Base-by-base conservation (phyloP, 1,140 invertebrate genomes). In the Philaenus spumarius region DNA sequence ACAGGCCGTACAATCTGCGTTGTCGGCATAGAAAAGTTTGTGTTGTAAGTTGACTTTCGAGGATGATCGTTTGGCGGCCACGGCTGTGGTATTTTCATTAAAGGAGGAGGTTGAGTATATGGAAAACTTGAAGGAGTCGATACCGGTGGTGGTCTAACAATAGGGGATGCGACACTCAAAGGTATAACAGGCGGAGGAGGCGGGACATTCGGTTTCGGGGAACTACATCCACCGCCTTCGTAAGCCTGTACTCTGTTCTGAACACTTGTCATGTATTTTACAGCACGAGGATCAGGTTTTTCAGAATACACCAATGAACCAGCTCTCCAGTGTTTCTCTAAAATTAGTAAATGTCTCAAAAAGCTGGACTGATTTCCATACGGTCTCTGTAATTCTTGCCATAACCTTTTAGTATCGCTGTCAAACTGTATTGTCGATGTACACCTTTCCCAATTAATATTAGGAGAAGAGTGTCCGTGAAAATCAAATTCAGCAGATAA, bases 331-430 rank as follows among this genome's bases (percentile, higher is more conserved):
- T 90, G 90, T 67, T 90, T 90, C 58, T 92, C 89, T 55, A 90
- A 67, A 1, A 92, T 75, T 42, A 90, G 83, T 5, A 92, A 70
- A 72, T 92, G 89, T 5, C 88, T 75, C 1, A 92, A 70, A 64
- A 92, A 92, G 55, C 86, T 89, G 43, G 86, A 89, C 66, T 88
- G 85, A 67, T 89, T 92, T 2, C 88, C 89, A 63, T 92, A 90
- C 0, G 89, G 89, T 69, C 86, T 82, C 66, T 90, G 87, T 23
- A 92, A 66, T 59, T 88, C 84, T 55, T 86, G 83, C 87, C 87
- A 92, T 4, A 90, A 73, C 12, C 80, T 75, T 56, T 87, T 87
- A 2, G 87, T 90, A 34, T 88, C 85, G n/a, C 79, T 74, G 64
- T 90, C 88, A 55, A 90, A 90, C 66, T 90, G 87, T 45, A 92